Evolutionary conservation across 2,888 invertebrate species (phyloP), one percentile per base, ranked within the genome.

Genomic region (Rhagophthalmus giganteus): DNA sequence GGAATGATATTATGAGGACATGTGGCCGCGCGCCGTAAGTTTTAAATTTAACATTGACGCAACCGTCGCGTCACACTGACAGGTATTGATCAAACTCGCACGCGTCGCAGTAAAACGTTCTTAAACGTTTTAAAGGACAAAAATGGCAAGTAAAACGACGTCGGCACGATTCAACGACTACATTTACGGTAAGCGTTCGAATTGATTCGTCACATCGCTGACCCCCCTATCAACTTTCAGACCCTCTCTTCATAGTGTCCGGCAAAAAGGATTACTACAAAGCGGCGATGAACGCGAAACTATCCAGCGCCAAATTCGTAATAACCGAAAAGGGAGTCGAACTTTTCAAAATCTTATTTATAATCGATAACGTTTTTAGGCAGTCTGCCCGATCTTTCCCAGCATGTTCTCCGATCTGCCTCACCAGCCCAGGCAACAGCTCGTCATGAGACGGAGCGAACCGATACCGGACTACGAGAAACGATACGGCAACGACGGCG

Each of bases 321-420:
- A 78, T 78, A 6, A 26, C n/a, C n/a, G n/a, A n/a, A n/a, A n/a
- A n/a, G n/a, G n/a, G n/a, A n/a, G n/a, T n/a, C n/a, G n/a, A n/a
- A n/a, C n/a, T n/a, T n/a, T n/a, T n/a, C n/a, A n/a, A n/a, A n/a
- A n/a, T n/a, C n/a, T n/a, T n/a, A n/a, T n/a, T n/a, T n/a, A n/a
- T n/a, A n/a, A n/a, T n/a, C n/a, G n/a, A n/a, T n/a, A n/a, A 5
- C 25, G 33, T 50, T 69, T 67, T 41, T 67, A 81, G 81, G 72
- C 74, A 2, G 64, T 81, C 28, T 81, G 80, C 41, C 82, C 82
- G 0, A 73, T 80, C 1, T 84, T 80, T 70, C 69, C 71, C 1
- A 76, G 79, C 0, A 83, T 84, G 83, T 85, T 84, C 60, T 81
- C 83, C 0, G 82, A 81, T 39, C 58, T 79, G 1, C 73, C 76